Conservation (phyloP, 2,888 invertebrate genomes). For the Dicyrtoma fusca region DNA sequence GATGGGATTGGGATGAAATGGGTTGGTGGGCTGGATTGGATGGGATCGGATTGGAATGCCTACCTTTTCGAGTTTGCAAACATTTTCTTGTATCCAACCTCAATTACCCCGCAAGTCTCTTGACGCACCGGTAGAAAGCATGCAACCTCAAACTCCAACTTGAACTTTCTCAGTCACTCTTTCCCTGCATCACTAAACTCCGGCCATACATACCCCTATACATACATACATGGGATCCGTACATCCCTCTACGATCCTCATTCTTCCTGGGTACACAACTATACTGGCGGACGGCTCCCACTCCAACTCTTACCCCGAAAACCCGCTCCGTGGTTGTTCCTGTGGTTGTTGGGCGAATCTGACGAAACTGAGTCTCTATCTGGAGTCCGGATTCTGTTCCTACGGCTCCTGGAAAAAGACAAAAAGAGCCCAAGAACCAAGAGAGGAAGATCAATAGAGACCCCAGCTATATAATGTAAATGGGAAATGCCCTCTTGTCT, state of each 20-base stretch:
- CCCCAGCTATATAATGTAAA: too few relatives aligned
- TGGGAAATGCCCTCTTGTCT: too few relatives aligned
- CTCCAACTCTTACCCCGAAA: neutral
- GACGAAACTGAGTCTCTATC: too few relatives aligned
- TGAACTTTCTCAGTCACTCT: neutral
- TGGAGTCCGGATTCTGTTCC: too few relatives aligned
- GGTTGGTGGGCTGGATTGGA: too few relatives aligned
- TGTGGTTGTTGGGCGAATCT: too few relatives aligned
- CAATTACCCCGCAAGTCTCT: slow-evolving; percentile 26
- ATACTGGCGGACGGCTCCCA: neutral
- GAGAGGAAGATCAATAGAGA: too few relatives aligned
- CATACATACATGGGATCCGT: neutral
- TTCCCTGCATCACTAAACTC: neutral
- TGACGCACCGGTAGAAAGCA: slow-evolving; percentile 4
- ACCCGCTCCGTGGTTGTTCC: neutral
- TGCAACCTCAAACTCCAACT: neutral
- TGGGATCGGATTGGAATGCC: neutral
- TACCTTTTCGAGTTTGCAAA: slow-evolving; percentile 16
- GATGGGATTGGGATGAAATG: too few relatives aligned
- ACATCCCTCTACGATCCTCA: neutral
- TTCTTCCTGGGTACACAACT: neutral
- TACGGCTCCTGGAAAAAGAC: too few relatives aligned
- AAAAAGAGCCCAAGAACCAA: too few relatives aligned
- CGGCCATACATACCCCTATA: neutral
- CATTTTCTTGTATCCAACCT: slow-evolving; percentile 27